Base-by-base conservation (phyloP, 2,888 invertebrate species). In the Himalopsyche tibetana region DNA sequence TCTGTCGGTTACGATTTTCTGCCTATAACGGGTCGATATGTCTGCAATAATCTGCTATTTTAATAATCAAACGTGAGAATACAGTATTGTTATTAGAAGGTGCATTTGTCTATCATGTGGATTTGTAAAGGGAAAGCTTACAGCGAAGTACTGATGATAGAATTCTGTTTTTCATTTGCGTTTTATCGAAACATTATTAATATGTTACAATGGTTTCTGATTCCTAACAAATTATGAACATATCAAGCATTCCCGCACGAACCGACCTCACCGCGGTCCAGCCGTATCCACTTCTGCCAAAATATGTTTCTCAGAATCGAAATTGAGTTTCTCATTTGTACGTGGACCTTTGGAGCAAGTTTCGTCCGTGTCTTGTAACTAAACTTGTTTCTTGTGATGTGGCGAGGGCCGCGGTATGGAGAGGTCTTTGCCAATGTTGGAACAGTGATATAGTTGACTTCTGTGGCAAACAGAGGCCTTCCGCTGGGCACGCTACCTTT, bases 291-390 rank as follows among this genome's bases (percentile, higher is more conserved):
- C 36, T 51, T 15, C 51, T 51, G 51, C 51, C 51, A 74, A 51
- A 84, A 86, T 82, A 85, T 82, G 82, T 86, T 85, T 88, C 85
- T 74, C 80, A 17, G 86, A 86, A 85, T 85, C 87, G 82, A 84
- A 87, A 88, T 88, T 82, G 83, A 88, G 88, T 88, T 88, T 87
- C 86, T 69, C 88, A 88, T 88, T 88, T 86, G 88, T 88, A 86
- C 85, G 87, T 88, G 87, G 88, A 85, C 86, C 85, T 84, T 86
- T 80, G 84, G 84, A 74, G 56, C 85, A 86, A 86, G 85, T 83
- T 86, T 84, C n/a, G 63, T 55, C 69, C 82, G 80, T 69, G 88
- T 88, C 88, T 88, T 88, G 88, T 83, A 85, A 82, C 88, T 83
- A 83, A 74, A 74, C 82, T 84, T 82, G 87, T 85, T 84, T 84